phyloP scores from a whole-genome alignment of 2,113 vertebrate species.

The Castor canadensis region DNA sequence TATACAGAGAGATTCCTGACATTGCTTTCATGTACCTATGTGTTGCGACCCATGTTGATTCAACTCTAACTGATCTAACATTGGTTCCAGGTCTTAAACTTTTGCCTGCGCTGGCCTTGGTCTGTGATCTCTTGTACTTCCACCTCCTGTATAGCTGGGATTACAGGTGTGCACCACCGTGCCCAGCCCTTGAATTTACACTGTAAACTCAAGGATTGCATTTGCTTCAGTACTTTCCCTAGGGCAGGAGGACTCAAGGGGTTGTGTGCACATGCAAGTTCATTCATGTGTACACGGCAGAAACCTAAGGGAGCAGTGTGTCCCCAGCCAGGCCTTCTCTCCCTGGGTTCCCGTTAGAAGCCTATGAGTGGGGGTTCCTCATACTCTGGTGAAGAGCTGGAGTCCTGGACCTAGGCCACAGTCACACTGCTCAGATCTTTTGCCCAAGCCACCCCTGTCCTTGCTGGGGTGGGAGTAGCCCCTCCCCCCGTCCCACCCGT shows the following conservation, averaged over 20 bases:
- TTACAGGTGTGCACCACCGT: too few relatives aligned
- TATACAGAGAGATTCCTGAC: too few relatives aligned
- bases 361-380: neutral
- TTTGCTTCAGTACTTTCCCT: neutral
- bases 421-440: neutral
- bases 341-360: too few relatives aligned
- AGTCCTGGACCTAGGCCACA: neutral
- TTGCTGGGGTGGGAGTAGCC: neutral
- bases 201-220: neutral
- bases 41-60: too few relatives aligned
- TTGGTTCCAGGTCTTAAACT: too few relatives aligned
- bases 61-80: too few relatives aligned
- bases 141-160: too few relatives aligned
- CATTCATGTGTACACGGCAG: neutral
- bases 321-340: rapidly evolving
- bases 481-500: too few relatives aligned
- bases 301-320: rapidly evolving
- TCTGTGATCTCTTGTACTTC: too few relatives aligned
- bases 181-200: neutral
- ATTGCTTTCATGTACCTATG: too few relatives aligned
- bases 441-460: neutral
- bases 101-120: too few relatives aligned
- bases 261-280: neutral
- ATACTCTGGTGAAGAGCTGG: neutral
- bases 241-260: neutral